These are phyloP conservation scores for Micromys minutus DNA, from an alignment of 2,113 vertebrate genomes.

Conservation along the genomic window DNA sequence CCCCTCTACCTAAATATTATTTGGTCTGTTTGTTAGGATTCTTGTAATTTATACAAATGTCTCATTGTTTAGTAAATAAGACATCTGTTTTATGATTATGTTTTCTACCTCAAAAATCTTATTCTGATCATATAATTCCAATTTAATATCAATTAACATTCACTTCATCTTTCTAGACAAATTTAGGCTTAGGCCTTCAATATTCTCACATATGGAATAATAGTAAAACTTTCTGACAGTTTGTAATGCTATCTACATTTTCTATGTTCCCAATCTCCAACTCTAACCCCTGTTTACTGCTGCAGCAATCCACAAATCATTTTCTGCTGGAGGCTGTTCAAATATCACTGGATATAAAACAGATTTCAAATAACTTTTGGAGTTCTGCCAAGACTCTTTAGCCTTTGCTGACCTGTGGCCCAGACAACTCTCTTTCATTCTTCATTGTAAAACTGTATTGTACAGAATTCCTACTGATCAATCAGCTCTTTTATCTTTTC, in stretches of 20 bases:
- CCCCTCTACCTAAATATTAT: background rate
- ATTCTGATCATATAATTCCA: background rate
- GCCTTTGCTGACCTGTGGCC: background rate
- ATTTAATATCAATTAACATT: background rate
- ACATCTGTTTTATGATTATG: background rate
- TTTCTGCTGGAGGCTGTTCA: background rate
- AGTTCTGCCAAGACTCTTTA: background rate
- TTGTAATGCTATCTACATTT: background rate
- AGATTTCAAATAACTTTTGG: background rate
- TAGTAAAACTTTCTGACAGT: background rate
- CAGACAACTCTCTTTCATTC: background rate
- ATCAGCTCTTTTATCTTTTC: background rate
- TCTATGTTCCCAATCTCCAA: fast-evolving
- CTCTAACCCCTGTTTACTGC: background rate
- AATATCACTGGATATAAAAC: background rate
- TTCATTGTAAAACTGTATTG: background rate
- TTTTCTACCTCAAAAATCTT: background rate
- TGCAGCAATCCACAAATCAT: background rate
- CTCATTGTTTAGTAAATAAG: background rate
- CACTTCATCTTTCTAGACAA: background rate
- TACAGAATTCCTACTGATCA: background rate
- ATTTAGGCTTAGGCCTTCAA: background rate
- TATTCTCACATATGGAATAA: background rate
- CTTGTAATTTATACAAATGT: background rate
- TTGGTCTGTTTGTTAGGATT: background rate